Evolutionary conservation across 1,140 invertebrate species (phyloP).

Genomic region (Ptiloglossa arizonensis): DNA sequence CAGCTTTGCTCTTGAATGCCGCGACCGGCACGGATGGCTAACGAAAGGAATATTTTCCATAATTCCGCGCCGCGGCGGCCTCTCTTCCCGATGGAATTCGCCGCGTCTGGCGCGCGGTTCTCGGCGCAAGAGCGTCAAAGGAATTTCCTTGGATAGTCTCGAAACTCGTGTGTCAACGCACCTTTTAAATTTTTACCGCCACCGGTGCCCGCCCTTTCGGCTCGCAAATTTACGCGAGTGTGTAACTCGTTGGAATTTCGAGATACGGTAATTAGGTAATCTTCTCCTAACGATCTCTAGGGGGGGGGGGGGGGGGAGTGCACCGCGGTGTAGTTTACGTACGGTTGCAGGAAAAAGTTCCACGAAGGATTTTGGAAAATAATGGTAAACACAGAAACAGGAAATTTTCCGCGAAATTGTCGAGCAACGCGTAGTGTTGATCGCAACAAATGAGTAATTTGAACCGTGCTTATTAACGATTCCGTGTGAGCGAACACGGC

Average conservation of each 20-base stretch:
- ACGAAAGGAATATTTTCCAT: constrained; percentile 50
- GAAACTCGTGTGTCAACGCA: constrained; percentile 24
- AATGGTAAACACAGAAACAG: too few relatives aligned
- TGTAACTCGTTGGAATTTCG: neutral
- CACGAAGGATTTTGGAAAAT: too few relatives aligned
- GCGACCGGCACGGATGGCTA: constrained; percentile 25
- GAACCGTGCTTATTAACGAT: too few relatives aligned
- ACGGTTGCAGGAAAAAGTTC: too few relatives aligned
- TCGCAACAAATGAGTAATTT: too few relatives aligned
- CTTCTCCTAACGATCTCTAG: neutral
- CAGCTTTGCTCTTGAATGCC: constrained; percentile 20
- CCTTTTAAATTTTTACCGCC: neutral
- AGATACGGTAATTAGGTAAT: neutral
- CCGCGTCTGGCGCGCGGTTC: neutral
- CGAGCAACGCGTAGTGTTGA: too few relatives aligned
- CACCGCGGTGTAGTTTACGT: too few relatives aligned
- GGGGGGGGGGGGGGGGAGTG: too few relatives aligned
- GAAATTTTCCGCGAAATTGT: too few relatives aligned
- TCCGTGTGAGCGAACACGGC: too few relatives aligned
- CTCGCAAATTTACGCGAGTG: neutral
- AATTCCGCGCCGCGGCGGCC: constrained; percentile 15
- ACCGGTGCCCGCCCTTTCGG: neutral
- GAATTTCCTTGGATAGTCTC: neutral
- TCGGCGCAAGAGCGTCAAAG: constrained; percentile 1
- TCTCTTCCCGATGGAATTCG: constrained; percentile 32